phyloP scores from a whole-genome alignment of 2,113 vertebrate species.

The Anthoscopus minutus region DNA sequence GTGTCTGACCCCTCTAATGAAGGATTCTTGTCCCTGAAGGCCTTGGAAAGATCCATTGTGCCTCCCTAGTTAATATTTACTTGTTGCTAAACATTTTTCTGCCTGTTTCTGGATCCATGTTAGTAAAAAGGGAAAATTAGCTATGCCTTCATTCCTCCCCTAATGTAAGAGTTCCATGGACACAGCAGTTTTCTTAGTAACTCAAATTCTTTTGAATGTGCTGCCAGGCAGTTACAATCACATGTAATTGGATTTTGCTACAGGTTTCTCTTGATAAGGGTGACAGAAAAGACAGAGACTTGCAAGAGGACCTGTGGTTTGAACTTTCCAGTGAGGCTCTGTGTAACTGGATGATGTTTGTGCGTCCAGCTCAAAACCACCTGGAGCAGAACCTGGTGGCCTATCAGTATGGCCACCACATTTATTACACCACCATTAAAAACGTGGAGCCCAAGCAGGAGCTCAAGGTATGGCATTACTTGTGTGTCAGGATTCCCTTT shows the following conservation, averaged over 20 bases:
- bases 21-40: neutral
- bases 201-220: neutral
- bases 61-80: neutral
- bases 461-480: slow-evolving; percentile 80
- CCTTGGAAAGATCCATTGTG: neutral
- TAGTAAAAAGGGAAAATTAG: neutral
- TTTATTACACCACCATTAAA: slow-evolving; percentile 96
- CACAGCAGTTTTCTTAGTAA: neutral
- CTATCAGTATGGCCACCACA: slow-evolving; percentile 93
- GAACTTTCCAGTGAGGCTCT: slow-evolving; percentile 92
- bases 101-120: neutral
- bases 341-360: slow-evolving; percentile 99
- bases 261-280: slow-evolving; percentile 85
- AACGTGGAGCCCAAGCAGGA: slow-evolving; percentile 97
- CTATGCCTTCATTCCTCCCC: neutral
- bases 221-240: neutral
- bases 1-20: neutral
- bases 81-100: neutral
- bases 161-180: neutral
- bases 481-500: neutral
- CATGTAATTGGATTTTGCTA: slow-evolving; percentile 14
- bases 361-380: slow-evolving; percentile 93
- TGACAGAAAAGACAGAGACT: slow-evolving; percentile 77
- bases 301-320: slow-evolving; percentile 87
- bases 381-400: slow-evolving; percentile 97